Conservation (phyloP, 2,888 invertebrate species). For the Agriopis marginaria region DNA sequence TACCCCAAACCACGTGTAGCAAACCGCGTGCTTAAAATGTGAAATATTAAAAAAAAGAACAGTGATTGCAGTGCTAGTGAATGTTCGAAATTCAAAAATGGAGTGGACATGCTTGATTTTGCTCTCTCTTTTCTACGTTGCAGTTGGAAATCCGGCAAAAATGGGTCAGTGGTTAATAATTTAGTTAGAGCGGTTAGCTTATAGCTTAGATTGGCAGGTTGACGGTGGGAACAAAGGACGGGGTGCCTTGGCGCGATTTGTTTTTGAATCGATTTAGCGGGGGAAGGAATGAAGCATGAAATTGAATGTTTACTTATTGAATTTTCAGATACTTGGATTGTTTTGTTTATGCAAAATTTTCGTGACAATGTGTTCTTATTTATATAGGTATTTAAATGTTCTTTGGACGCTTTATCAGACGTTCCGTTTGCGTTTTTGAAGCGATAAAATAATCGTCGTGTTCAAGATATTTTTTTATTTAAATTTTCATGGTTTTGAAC, state of each 20-base stretch:
- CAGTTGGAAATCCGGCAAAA: constrained; percentile 78
- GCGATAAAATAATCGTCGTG: background rate
- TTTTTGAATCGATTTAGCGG: constrained; percentile 46
- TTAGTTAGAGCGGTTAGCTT: constrained; percentile 65
- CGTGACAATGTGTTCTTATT: background rate
- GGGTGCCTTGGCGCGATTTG: constrained; percentile 48
- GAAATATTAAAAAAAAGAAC: constrained; percentile 45
- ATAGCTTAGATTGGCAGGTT: constrained; percentile 67
- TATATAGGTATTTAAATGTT: background rate
- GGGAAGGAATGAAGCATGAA: constrained; percentile 18
- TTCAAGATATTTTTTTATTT: background rate
- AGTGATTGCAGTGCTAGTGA: constrained; percentile 60
- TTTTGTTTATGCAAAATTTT: background rate
- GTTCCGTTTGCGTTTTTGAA: background rate
- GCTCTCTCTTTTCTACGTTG: constrained; percentile 59
- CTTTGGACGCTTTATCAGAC: background rate
- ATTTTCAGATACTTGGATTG: background rate
- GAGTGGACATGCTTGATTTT: constrained; percentile 67
- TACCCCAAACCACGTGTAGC: constrained; percentile 49
- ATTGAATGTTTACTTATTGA: constrained; percentile 25
- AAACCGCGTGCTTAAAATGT: constrained; percentile 63
- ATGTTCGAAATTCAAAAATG: constrained; percentile 66
- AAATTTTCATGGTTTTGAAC: background rate
- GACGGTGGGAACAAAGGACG: constrained; percentile 66
- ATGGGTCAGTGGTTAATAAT: constrained; percentile 80